These are phyloP conservation scores for Polydesmus complanatus DNA, from an alignment of 2,888 invertebrate species.

Conservation along the genomic window DNA sequence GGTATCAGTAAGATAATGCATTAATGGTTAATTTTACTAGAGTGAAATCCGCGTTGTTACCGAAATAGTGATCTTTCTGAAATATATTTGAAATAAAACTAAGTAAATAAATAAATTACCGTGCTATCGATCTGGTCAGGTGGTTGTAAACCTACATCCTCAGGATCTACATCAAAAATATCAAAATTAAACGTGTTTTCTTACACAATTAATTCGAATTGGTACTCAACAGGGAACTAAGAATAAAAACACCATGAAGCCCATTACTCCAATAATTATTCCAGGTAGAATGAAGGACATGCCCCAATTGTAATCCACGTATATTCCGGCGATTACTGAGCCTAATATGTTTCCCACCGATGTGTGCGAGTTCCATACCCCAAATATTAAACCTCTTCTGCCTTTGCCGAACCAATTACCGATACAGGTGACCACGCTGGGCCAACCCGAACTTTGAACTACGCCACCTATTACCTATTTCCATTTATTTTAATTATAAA, in stretches of 20 bases:
- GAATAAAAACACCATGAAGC: conserved; percentile 64
- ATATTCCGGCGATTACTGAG: conserved; percentile 71
- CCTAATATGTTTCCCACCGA: conserved; percentile 90
- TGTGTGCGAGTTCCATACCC: conserved; percentile 94
- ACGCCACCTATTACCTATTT: conserved; percentile 62
- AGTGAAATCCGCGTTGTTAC: too few species aligned
- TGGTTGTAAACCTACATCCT: conserved; percentile 49
- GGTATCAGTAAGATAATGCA: too few species aligned
- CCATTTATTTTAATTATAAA: conserved; percentile 14
- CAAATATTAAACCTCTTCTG: conserved; percentile 59
- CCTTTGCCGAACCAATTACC: conserved; percentile 95
- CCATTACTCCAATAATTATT: conserved; percentile 55
- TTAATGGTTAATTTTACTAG: too few species aligned
- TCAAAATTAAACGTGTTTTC: too few species aligned
- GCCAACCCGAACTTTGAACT: conserved; percentile 91
- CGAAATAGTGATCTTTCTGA: too few species aligned
- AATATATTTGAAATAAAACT: too few species aligned
- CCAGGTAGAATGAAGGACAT: conserved; percentile 85
- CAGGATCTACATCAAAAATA: conserved; percentile 56
- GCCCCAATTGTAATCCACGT: conserved; percentile 77
- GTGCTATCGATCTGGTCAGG: conserved; percentile 24
- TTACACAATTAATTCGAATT: neutral
- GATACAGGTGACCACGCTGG: conserved; percentile 80
- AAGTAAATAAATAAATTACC: conserved; percentile 3
- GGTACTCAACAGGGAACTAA: conserved; percentile 51